Base-by-base conservation (phyloP, 2,113 vertebrate species). In the Mormyrus lacerda region DNA sequence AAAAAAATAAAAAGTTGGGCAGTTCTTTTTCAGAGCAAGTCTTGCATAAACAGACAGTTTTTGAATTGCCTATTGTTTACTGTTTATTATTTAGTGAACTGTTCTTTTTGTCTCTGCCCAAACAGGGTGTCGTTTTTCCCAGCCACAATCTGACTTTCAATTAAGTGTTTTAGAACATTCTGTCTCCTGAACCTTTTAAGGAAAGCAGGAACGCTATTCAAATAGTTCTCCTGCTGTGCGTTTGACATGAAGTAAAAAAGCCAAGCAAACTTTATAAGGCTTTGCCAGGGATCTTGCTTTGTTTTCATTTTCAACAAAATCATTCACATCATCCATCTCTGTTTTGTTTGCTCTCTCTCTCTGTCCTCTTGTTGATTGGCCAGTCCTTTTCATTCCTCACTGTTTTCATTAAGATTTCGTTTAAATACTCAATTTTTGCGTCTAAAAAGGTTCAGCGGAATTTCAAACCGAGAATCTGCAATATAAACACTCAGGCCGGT, bases 81-180 rank as follows among this genome's bases (percentile, higher is more conserved):
- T 42, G 15, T 17, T 79, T 79, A 79, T 79, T 42, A 42, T 79
- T 19, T 79, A 79, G 73, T 79, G 73, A 42, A 79, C 73, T 79
- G 73, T 42, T 79, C 35, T 42, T 79, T 79, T 79, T 42, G 31
- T 79, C 73, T 79, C 0, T 7, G 35, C 31, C 11, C 31, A 79
- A 79, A 79, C 35, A 39, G 73, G 31, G 35, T 79, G 73, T 79
- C 35, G 35, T 79, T 79, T 69, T 79, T 79, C 73, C 35, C 31
- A 79, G 35, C 73, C 73, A 79, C 73, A 79, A 42, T 79, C 39
- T 79, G 73, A 35, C 73, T 79, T 79, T 79, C 73, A 79, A 42
- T 79, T 79, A 79, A 79, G 73, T 79, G 35, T 79, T 79, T 42
- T 42, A 42, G 73, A 79, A 79, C 73, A 79, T 79, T 79, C 73